These are phyloP conservation scores for Hemicrepidius hirtus DNA, from an alignment of 2,888 invertebrate genomes.

Conservation along the genomic window DNA sequence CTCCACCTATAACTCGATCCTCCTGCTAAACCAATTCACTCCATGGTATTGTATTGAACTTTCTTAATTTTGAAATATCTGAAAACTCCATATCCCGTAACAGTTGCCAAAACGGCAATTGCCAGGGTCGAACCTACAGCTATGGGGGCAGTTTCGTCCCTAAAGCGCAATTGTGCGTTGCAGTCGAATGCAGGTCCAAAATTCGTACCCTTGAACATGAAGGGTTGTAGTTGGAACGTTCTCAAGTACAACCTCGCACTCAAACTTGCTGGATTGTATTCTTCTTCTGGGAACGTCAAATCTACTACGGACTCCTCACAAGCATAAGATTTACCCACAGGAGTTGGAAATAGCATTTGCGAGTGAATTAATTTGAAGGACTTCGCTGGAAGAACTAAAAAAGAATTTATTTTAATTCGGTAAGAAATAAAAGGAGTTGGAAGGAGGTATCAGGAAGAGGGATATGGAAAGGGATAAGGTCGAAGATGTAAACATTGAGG, in stretches of 20 bases:
- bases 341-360: constrained; percentile 86
- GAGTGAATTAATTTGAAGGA: constrained; percentile 69
- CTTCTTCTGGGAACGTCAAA: constrained; percentile 72
- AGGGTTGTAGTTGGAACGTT: constrained; percentile 81
- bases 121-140: constrained; percentile 90
- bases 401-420: too few species aligned
- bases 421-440: too few species aligned
- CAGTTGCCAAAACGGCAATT: constrained; percentile 85
- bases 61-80: constrained; percentile 92
- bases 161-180: constrained; percentile 74
- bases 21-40: constrained; percentile 73
- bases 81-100: constrained; percentile 89
- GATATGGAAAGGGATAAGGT: too few species aligned
- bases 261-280: constrained; percentile 66
- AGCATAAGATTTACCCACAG: constrained; percentile 88
- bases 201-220: constrained; percentile 88
- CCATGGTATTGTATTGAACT: constrained; percentile 94
- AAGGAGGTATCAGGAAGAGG: too few species aligned
- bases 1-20: not conserved
- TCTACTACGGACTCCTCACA: constrained; percentile 84
- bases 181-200: constrained; percentile 83
- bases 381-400: constrained; percentile 60
- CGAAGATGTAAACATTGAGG: too few species aligned
- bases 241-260: constrained; percentile 66
- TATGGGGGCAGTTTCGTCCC: constrained; percentile 90